Conservation (phyloP, 2,888 invertebrate genomes). For the Phengaris arion region DNA sequence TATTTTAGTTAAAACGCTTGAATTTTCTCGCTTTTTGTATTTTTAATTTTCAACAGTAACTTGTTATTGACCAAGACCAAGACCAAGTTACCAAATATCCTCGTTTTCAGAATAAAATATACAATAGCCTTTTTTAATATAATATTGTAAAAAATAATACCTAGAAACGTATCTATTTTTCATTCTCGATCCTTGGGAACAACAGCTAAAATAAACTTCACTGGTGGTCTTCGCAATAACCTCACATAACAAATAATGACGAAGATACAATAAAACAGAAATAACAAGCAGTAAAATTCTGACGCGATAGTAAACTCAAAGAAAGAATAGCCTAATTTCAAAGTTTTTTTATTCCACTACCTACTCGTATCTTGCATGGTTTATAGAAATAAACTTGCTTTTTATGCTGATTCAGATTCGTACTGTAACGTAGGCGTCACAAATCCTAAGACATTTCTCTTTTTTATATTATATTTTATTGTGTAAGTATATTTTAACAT, state of each 20-base stretch:
- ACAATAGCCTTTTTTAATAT: too few species aligned
- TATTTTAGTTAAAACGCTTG: background rate
- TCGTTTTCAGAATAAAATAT: too few species aligned
- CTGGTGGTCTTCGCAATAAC: background rate
- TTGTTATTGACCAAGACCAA: too few species aligned
- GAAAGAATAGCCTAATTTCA: slow-evolving; percentile 9
- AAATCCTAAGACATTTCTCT: background rate
- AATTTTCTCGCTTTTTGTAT: background rate
- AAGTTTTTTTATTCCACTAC: slow-evolving; percentile 15
- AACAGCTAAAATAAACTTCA: background rate
- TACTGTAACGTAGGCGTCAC: background rate
- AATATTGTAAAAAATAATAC: too few species aligned
- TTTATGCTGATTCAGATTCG: slow-evolving; percentile 7
- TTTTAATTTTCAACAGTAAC: too few species aligned
- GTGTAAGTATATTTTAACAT: background rate
- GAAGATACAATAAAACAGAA: slow-evolving; percentile 12
- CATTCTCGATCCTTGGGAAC: background rate
- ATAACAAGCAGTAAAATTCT: slow-evolving; percentile 17
- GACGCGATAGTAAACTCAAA: background rate
- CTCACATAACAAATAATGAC: slow-evolving; percentile 8
- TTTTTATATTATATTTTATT: background rate
- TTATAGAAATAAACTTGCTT: slow-evolving; percentile 9
- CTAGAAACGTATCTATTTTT: too few species aligned
- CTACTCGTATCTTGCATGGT: background rate
- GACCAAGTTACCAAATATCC: too few species aligned